Base-by-base conservation (phyloP, 2,113 vertebrate species). In the Brachyhypopomus gauderio region DNA sequence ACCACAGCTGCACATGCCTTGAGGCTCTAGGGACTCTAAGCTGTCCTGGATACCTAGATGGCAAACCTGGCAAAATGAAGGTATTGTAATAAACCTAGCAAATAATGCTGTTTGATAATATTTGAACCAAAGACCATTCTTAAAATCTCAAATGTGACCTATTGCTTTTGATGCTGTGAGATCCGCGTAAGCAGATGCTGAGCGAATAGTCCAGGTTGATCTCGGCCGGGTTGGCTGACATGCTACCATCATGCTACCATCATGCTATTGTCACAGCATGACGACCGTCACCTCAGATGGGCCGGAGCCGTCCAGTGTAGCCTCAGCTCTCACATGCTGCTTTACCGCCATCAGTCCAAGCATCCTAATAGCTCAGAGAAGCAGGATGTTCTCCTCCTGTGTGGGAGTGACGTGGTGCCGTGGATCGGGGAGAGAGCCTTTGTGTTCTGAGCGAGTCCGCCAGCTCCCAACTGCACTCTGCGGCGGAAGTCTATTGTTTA, bases 341-440 rank as follows among this genome's bases (percentile, higher is more conserved):
- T 77, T 36, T 23, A 30, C 62, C 22, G 20, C 63, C 17, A 34
- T 70, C 64, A 38, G 20, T 67, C 19, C 4, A 77, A 77, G 30
- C 23, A 34, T 71, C 34, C 34, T 69, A 59, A 71, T 34, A 17
- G 64, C 66, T 14, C 20, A 58, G 20, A 20, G 55, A 72, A 41
- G 36, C 22, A 30, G n/a, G 58, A 62, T 72, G 4, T 8, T 14
- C n/a, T 79, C 77, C 67, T 79, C 27, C 23, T 60, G n/a, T 27
- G 56, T 45, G 3, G 41, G 41, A 23, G 41, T 75, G 23, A 73
- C 34, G 34, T 30, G 12, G 64, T 66, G 74, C 59, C 22, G 14
- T 84, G 72, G 70, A 72, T 66, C 62, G 62, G 69, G 22, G 69
- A 72, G 72, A 70, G 38, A 81, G 76, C 63, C 75, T 45, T 71